phyloP scores from a whole-genome alignment of 2,797 vertebrate genomes.

The Neostethus bicornis region DNA sequence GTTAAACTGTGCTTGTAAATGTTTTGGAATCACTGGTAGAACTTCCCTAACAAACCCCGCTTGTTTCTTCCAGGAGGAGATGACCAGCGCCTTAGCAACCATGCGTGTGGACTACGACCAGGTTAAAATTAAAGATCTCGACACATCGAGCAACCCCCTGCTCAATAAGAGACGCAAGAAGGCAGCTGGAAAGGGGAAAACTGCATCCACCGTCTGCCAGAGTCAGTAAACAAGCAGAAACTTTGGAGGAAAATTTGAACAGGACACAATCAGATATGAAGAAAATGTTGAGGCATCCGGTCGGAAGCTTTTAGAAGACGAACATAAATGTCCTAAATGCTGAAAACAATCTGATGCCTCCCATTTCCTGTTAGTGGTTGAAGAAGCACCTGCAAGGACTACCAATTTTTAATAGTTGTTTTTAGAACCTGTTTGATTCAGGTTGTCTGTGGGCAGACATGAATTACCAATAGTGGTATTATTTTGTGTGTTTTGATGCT shows the following conservation, averaged over 20 bases:
- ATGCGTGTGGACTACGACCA: conserved; percentile 99
- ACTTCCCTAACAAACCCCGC: not conserved
- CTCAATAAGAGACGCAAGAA: conserved; percentile 97
- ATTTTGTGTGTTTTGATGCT: conserved; percentile 45
- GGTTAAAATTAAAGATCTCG: conserved; percentile 97
- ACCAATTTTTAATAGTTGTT: conserved; percentile 26
- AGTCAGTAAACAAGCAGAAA: conserved; percentile 83
- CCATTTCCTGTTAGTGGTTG: conserved; percentile 7
- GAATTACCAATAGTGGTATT: conserved; percentile 30
- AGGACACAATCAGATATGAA: not conserved
- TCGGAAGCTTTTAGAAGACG: conserved; percentile 23
- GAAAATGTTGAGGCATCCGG: conserved; percentile 25
- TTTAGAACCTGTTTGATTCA: conserved; percentile 41
- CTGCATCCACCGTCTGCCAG: conserved; percentile 85
- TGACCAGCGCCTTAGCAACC: conserved; percentile 96
- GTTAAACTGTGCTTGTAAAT: no score
- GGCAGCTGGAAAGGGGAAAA: conserved; percentile 83
- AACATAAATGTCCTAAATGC: conserved; percentile 12
- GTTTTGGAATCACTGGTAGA: no score
- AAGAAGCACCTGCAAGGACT: conserved; percentile 12
- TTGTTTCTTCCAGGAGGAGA: conserved; percentile 86
- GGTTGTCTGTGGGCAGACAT: conserved; percentile 32
- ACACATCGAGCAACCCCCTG: conserved; percentile 94
- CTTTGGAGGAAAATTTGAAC: conserved; percentile 23
- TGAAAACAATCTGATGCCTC: conserved; percentile 7